A percentile compares a stretch with the other conserved stretches of the same genome.
Evolutionary conservation across 2,113 vertebrate species (phyloP).

Genomic region (Hypomesus transpacificus): DNA sequence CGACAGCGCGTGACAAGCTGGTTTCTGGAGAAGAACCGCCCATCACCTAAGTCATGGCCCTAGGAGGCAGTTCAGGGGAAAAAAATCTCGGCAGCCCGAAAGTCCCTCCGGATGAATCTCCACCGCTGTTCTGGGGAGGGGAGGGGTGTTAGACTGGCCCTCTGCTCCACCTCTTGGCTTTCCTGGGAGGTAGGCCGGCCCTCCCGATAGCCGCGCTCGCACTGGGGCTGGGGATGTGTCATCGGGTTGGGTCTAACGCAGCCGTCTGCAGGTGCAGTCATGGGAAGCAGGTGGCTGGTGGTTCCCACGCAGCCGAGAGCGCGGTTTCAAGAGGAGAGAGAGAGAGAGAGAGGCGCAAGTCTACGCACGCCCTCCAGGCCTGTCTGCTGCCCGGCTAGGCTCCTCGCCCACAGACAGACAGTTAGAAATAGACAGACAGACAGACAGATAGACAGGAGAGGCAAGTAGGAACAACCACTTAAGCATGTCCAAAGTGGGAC

Average conservation of each 20-base stretch:
- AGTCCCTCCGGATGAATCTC: not conserved
- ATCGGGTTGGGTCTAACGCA: slow-evolving; percentile 16
- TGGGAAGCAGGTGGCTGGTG: slow-evolving; percentile 87
- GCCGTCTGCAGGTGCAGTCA: slow-evolving; percentile 78
- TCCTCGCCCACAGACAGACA: slow-evolving; percentile 14
- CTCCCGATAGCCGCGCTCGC: too few relatives aligned
- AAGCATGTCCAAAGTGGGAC: not conserved
- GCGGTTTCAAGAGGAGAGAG: slow-evolving; percentile 63
- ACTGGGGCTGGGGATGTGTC: too few relatives aligned
- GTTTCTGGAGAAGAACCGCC: slow-evolving; percentile 55
- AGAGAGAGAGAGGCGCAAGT: slow-evolving; percentile 70
- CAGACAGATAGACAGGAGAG: not conserved
- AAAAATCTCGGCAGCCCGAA: not conserved
- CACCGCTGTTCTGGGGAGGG: not conserved
- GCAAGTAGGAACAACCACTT: not conserved
- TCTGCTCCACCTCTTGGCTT: too few relatives aligned
- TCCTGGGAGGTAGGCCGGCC: too few relatives aligned
- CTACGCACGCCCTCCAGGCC: slow-evolving; percentile 77
- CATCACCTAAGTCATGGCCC: slow-evolving; percentile 48
- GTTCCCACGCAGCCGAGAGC: slow-evolving; percentile 89
- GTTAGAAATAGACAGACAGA: slow-evolving; percentile 33
- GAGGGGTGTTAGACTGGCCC: too few relatives aligned
- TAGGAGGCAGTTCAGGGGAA: slow-evolving; percentile 49
- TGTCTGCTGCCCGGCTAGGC: slow-evolving; percentile 32
- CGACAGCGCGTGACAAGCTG: slow-evolving; percentile 72